Conservation (phyloP, 2,113 vertebrate genomes). For the Dissostichus mawsoni region DNA sequence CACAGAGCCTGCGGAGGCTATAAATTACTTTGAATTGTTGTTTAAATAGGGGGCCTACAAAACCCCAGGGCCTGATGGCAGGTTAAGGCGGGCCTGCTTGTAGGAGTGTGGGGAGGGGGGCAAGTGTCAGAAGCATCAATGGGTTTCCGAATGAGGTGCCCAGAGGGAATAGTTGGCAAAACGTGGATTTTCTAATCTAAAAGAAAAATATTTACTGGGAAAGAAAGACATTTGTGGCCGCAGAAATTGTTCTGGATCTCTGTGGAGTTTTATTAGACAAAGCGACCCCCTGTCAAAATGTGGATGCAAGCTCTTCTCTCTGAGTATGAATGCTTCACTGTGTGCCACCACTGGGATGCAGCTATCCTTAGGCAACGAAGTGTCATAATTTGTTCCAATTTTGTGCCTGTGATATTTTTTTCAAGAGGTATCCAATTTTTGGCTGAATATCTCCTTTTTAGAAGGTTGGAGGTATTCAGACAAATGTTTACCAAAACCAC, state of each 20-base stretch:
- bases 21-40: too few relatives aligned
- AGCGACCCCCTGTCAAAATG: background rate
- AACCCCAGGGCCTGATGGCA: too few relatives aligned
- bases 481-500: background rate
- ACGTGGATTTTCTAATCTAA: slow-evolving; percentile 17
- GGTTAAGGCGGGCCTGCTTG: too few relatives aligned
- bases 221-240: background rate
- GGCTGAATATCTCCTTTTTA: slow-evolving; percentile 7
- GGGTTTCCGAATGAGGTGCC: slow-evolving; percentile 31
- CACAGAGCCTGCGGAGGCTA: too few relatives aligned
- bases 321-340: background rate
- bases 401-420: background rate
- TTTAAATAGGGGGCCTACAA: too few relatives aligned
- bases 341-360: slow-evolving; percentile 1
- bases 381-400: slow-evolving; percentile 6
- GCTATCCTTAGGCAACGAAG: slow-evolving; percentile 10
- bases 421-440: slow-evolving; percentile 7
- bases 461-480: background rate
- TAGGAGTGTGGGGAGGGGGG: background rate
- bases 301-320: background rate
- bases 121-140: slow-evolving; percentile 42
- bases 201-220: slow-evolving; percentile 6
- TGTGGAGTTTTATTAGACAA: background rate
- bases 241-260: background rate
- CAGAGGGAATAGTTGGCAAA: slow-evolving; percentile 19